phyloP scores from a whole-genome alignment of 2,113 vertebrate genomes.

The Agapornis roseicollis region DNA sequence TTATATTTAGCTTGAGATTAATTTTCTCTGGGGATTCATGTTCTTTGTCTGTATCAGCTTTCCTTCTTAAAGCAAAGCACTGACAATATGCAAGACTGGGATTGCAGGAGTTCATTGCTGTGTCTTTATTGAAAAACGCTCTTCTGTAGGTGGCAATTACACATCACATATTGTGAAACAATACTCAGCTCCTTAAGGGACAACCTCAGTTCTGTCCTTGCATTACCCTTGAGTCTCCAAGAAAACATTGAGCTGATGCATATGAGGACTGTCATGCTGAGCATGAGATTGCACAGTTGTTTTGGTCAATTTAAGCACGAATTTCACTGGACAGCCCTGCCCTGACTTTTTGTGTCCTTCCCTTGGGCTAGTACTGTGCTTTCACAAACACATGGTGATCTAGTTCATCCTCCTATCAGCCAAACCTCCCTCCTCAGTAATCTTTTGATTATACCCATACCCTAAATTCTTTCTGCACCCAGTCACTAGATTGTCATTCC shows the following conservation, averaged over 20 bases:
- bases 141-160: conserved; percentile 38
- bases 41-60: background rate
- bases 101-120: background rate
- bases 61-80: conserved; percentile 8
- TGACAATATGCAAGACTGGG: background rate
- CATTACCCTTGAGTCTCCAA: background rate
- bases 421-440: background rate
- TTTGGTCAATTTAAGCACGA: background rate
- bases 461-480: background rate
- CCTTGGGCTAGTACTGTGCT: background rate
- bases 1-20: conserved; percentile 28
- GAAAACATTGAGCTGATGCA: background rate
- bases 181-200: background rate
- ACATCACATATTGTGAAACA: background rate
- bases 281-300: conserved; percentile 2
- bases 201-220: background rate
- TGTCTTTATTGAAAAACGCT: background rate
- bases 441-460: background rate
- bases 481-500: background rate
- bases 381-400: background rate
- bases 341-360: background rate
- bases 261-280: background rate
- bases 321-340: background rate
- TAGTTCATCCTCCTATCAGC: background rate
- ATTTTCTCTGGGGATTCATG: conserved; percentile 11